Conservation (phyloP, 2,113 vertebrate genomes). For the Rhizomys pruinosus region DNA sequence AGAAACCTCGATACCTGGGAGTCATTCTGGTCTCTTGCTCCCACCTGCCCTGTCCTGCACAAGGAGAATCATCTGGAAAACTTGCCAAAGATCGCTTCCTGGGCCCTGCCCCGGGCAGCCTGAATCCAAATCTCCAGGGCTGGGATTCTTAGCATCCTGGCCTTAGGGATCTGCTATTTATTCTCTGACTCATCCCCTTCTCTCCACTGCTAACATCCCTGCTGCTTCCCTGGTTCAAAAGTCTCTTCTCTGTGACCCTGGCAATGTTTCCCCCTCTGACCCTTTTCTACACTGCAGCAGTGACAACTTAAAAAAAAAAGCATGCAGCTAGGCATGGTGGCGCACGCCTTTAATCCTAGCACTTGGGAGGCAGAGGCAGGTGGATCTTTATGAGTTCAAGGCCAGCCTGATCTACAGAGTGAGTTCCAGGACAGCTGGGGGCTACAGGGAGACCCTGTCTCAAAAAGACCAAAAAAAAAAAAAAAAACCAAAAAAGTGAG, state of each 20-base stretch:
- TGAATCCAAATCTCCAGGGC: background rate
- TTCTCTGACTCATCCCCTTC: background rate
- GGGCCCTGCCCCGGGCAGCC: background rate
- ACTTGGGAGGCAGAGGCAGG: too few species aligned
- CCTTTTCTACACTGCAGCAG: background rate
- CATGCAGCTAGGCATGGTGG: too few species aligned
- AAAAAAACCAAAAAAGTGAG: too few species aligned
- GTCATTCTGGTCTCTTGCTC: background rate
- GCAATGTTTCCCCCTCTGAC: background rate
- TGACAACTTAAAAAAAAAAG: too few species aligned
- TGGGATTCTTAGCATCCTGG: background rate
- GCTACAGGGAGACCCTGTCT: too few species aligned
- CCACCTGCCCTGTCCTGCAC: background rate
- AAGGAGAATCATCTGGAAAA: background rate
- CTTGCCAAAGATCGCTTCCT: background rate
- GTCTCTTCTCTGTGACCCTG: background rate
- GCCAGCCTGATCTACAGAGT: too few species aligned
- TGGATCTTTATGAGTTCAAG: too few species aligned
- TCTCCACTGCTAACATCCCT: too few species aligned
- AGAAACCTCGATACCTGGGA: background rate
- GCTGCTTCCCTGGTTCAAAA: background rate
- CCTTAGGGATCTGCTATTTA: fast-evolving
- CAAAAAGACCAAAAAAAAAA: too few species aligned
- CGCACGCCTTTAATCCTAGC: too few species aligned
- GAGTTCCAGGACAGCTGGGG: too few species aligned